Base-by-base conservation (phyloP, 2,888 invertebrate genomes). In the Cryptocephalus moraei region DNA sequence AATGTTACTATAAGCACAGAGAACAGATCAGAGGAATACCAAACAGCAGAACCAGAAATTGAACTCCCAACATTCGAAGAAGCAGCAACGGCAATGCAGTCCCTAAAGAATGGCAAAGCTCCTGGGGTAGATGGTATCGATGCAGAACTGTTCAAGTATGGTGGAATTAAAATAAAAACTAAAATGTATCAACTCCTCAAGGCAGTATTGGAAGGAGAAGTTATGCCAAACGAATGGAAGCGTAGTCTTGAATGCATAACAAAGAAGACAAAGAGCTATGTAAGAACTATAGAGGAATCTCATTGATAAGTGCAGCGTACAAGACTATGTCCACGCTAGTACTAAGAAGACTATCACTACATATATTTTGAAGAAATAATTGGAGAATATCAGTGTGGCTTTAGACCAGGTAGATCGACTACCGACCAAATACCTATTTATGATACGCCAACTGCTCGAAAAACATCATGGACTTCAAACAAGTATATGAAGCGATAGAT, bases 41-140 rank as follows among this genome's bases (percentile, higher is more conserved):
- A 39, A 9, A 39, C 39, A n/a, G n/a, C n/a, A n/a, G n/a, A n/a
- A 39, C 39, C 39, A 39, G 39, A 39, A 11, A 39, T 39, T 39
- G 9, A 39, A 39, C 39, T 8, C 12, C 39, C 39, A 39, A 11
- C 39, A 39, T 39, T 39, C 39, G 39, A 39, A 39, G 39, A 39
- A 39, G 39, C 12, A 9, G 39, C 11, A 39, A 13, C 11, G 39
- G 39, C 39, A 39, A 39, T 39, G 11, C 39, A 39, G 11, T 39
- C 11, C 39, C 11, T 11, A 39, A 39, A 39, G n/a, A n/a, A n/a
- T n/a, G n/a, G n/a, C n/a, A n/a, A n/a, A n/a, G n/a, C n/a, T 34
- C 34, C 34, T 34, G 34, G 9, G n/a, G 34, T 34, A 34, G 9
- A 34, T 34, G 34, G 34, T 34, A 34, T 34, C 34, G n/a, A 34